phyloP scores from a whole-genome alignment of 1,140 invertebrate genomes.

The Calycopis cecrops region DNA sequence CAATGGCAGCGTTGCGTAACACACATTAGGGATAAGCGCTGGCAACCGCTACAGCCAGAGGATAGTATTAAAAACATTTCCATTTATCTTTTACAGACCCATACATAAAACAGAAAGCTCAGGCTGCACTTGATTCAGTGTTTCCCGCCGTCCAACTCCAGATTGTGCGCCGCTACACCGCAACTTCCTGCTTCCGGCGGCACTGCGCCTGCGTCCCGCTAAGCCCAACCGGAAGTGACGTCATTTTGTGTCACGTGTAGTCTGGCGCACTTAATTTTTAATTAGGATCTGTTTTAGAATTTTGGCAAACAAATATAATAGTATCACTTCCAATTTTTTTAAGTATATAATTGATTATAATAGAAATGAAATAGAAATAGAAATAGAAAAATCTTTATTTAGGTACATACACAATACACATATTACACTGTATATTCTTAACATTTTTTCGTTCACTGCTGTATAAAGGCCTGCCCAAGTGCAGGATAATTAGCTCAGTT shows the following conservation, averaged over 20 bases:
- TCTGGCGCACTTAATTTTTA: slow-evolving; percentile 21
- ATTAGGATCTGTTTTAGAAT: slow-evolving; percentile 14
- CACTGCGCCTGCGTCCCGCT: slow-evolving; percentile 51
- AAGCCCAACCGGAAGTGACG: slow-evolving; percentile 33
- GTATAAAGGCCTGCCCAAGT: too few relatives aligned
- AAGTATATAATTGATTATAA: too few relatives aligned
- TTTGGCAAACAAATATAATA: too few relatives aligned
- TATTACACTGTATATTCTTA: too few relatives aligned
- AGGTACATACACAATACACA: too few relatives aligned
- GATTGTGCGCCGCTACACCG: slow-evolving; percentile 64
- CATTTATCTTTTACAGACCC: slow-evolving; percentile 58
- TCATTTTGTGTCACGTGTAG: slow-evolving; percentile 38
- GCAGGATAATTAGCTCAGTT: too few relatives aligned
- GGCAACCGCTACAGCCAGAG: slow-evolving; percentile 33
- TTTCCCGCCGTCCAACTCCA: slow-evolving; percentile 64
- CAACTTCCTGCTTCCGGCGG: slow-evolving; percentile 63
- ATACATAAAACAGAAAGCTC: slow-evolving; percentile 59
- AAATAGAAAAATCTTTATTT: too few relatives aligned
- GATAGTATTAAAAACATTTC: slow-evolving; percentile 45
- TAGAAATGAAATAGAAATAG: too few relatives aligned
- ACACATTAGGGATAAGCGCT: slow-evolving; percentile 38
- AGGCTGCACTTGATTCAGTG: slow-evolving; percentile 67
- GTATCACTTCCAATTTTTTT: too few relatives aligned
- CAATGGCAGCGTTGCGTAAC: slow-evolving; percentile 11
- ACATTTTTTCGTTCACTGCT: too few relatives aligned